Conservation (phyloP, 2,113 vertebrate genomes). For the Tupaia tana region DNA sequence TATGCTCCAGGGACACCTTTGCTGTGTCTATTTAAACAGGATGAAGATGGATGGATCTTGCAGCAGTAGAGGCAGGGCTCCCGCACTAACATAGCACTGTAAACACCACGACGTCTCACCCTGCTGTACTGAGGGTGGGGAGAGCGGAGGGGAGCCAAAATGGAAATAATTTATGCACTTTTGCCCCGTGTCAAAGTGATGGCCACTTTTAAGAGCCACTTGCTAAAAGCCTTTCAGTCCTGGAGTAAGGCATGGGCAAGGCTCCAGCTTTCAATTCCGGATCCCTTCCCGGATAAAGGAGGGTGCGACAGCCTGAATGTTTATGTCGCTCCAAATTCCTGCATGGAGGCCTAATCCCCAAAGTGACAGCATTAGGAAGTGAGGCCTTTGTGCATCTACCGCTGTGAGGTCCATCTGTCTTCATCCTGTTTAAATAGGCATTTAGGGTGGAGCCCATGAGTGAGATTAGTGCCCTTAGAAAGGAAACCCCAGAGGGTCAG, state of each 20-base stretch:
- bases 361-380: neutral
- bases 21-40: neutral
- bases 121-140: neutral
- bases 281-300: neutral
- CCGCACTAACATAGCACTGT: neutral
- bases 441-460: neutral
- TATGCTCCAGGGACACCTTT: neutral
- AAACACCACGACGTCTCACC: neutral
- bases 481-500: neutral
- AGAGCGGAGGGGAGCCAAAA: neutral
- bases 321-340: neutral
- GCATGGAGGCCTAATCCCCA: neutral
- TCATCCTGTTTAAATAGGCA: neutral
- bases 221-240: slow-evolving; percentile 2
- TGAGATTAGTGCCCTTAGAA: neutral
- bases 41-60: neutral
- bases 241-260: neutral
- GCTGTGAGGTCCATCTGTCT: too few relatives aligned
- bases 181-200: neutral
- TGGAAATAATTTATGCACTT: neutral
- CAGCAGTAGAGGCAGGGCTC: rapidly evolving
- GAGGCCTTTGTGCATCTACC: neutral
- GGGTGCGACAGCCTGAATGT: neutral
- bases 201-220: neutral
- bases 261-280: neutral